These are phyloP conservation scores for Nibea coibor DNA, from an alignment of 2,113 vertebrate species.

Conservation along the genomic window DNA sequence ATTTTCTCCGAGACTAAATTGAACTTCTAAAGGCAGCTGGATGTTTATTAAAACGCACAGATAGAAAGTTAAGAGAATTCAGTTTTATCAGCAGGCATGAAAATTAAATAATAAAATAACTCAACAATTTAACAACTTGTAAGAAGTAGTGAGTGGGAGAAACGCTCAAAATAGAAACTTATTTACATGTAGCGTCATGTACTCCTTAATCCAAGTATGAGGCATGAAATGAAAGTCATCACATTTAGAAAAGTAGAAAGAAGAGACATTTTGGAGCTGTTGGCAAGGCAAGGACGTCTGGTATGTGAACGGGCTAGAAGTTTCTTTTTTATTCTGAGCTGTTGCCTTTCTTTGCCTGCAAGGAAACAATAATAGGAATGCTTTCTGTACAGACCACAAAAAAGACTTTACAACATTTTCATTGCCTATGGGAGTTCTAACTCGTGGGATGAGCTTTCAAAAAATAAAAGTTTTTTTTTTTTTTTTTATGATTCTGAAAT, in stretches of 20 bases:
- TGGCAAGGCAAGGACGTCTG: slow-evolving; percentile 31
- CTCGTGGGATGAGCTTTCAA: slow-evolving; percentile 74
- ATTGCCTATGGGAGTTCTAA: slow-evolving; percentile 78
- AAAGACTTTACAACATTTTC: slow-evolving; percentile 73
- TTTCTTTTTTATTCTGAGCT: slow-evolving; percentile 56
- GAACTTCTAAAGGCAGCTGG: slow-evolving; percentile 20
- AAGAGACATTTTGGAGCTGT: slow-evolving; percentile 45
- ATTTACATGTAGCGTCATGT: slow-evolving; percentile 4
- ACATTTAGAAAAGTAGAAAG: slow-evolving; percentile 17
- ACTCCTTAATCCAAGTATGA: slow-evolving; percentile 40
- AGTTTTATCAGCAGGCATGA: neutral
- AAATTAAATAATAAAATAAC: neutral
- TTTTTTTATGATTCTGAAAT: slow-evolving; percentile 39
- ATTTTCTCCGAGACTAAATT: slow-evolving; percentile 18
- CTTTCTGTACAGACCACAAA: slow-evolving; percentile 68
- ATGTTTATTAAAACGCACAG: slow-evolving; percentile 2
- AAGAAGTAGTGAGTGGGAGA: slow-evolving; percentile 8
- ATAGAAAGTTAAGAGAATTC: neutral
- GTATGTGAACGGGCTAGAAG: slow-evolving; percentile 9
- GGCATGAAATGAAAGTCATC: slow-evolving; percentile 45
- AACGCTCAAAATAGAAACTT: neutral
- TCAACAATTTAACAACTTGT: neutral
- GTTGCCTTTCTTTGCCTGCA: slow-evolving; percentile 44
- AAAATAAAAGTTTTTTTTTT: slow-evolving; percentile 30
- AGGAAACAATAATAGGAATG: slow-evolving; percentile 47